Conservation (phyloP, 2,797 vertebrate genomes). For the Psittacula derbiana region DNA sequence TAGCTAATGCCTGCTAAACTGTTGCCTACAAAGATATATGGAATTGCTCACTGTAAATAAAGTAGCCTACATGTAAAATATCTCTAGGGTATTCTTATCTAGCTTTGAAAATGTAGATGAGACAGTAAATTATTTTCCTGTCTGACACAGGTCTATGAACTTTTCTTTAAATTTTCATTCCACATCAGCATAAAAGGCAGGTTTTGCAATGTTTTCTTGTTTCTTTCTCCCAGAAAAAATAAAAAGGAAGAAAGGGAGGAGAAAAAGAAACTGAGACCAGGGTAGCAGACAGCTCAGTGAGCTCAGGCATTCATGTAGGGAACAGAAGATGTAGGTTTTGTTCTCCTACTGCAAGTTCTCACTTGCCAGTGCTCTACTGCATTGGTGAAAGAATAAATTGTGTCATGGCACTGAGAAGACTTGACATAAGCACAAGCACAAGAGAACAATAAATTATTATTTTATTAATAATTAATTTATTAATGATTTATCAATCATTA, state of each 20-base stretch:
- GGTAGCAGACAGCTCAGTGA: neutral
- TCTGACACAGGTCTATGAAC: neutral
- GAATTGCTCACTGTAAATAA: slow-evolving; percentile 10
- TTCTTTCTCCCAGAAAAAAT: neutral
- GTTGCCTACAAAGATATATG: neutral
- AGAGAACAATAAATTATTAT: neutral
- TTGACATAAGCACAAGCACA: neutral
- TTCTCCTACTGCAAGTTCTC: neutral
- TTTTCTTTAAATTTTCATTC: slow-evolving; percentile 27
- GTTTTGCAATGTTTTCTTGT: neutral
- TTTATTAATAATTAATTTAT: too few species aligned
- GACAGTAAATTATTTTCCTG: neutral
- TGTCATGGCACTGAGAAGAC: neutral
- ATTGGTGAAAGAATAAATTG: neutral
- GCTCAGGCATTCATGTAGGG: neutral
- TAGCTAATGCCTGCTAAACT: neutral
- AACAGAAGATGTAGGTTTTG: neutral
- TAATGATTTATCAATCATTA: too few species aligned
- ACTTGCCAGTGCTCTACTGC: neutral
- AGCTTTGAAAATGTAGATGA: slow-evolving; percentile 5
- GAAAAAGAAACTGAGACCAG: neutral
- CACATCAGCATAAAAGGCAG: neutral
- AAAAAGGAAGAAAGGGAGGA: neutral
- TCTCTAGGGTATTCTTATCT: neutral
- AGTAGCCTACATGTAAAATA: neutral